Percentiles rank a stretch among this genome's conserved stretches.
phyloP scores from a whole-genome alignment of 2,797 vertebrate species.

The Enteromius paludinosus region DNA sequence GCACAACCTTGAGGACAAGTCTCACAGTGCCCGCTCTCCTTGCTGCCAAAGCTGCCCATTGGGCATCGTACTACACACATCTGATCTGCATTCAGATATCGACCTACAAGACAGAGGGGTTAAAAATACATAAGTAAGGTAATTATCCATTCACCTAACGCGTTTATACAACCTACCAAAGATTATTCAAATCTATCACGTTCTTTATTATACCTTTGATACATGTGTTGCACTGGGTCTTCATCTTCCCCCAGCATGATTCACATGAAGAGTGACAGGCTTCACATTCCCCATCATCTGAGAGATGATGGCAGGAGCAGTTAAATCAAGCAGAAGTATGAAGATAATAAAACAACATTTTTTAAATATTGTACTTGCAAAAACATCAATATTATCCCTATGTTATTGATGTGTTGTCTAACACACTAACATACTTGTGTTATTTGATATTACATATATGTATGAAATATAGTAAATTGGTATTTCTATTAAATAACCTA shows the following conservation, averaged over 20 bases:
- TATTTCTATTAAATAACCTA: background rate
- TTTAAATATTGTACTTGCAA: background rate
- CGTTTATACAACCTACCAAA: background rate
- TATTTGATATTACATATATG: background rate
- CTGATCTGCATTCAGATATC: constrained; percentile 72
- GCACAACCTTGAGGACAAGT: constrained; percentile 73
- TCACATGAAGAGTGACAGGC: constrained; percentile 83
- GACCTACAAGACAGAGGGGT: constrained; percentile 62
- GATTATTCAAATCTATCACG: background rate
- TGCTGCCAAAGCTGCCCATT: constrained; percentile 68
- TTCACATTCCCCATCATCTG: constrained; percentile 74
- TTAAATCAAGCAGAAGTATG: background rate
- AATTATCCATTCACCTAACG: background rate
- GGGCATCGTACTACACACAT: constrained; percentile 78
- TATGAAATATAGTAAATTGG: background rate
- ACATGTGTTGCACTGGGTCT: constrained; percentile 82
- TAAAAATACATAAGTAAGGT: constrained; percentile 23
- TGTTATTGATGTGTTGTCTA: background rate
- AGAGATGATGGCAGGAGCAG: background rate
- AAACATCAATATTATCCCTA: background rate
- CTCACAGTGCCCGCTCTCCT: constrained; percentile 69
- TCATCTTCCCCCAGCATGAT: constrained; percentile 80
- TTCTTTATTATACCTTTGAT: constrained; percentile 77
- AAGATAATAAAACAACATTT: background rate
- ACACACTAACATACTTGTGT: background rate